A percentile compares a stretch with the other conserved stretches of the same genome.
Evolutionary conservation across 2,797 vertebrate genomes (phyloP).

Genomic region (Enteromius treurensis): DNA sequence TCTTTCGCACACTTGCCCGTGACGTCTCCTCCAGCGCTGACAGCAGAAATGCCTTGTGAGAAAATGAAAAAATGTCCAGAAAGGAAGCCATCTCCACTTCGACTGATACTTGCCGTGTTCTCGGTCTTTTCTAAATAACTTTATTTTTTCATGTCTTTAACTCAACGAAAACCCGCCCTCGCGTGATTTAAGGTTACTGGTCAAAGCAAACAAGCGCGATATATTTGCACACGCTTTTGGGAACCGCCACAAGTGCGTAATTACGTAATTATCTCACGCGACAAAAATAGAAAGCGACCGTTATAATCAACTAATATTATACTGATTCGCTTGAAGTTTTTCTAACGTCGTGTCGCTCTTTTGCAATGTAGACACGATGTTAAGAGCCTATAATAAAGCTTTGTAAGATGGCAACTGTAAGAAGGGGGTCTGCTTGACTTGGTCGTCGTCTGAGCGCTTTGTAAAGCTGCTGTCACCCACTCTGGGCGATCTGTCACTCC

Average conservation of each 20-base stretch:
- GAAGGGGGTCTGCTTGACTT: conserved; percentile 31
- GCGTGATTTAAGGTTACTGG: not conserved
- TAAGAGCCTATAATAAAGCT: conserved; percentile 29
- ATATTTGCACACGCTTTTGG: not conserved
- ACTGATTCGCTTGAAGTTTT: not conserved
- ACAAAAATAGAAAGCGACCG: conserved; percentile 1
- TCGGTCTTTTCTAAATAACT: conserved; percentile 66
- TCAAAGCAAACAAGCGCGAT: not conserved
- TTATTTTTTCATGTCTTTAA: conserved; percentile 11
- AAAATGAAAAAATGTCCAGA: conserved; percentile 7
- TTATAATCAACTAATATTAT: not conserved
- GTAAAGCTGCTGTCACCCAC: conserved; percentile 54
- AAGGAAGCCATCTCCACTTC: conserved; percentile 41
- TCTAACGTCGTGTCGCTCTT: not conserved
- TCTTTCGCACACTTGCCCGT: conserved; percentile 20
- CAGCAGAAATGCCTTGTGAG: conserved; percentile 4
- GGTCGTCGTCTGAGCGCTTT: conserved; percentile 24
- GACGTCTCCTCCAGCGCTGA: conserved; percentile 51
- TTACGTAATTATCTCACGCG: conserved; percentile 41
- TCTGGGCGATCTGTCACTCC: conserved; percentile 60
- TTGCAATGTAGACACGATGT: not conserved
- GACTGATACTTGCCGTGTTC: conserved; percentile 70
- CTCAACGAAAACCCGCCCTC: conserved; percentile 14
- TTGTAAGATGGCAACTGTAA: conserved; percentile 29
- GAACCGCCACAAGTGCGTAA: conserved; percentile 39